Conservation (phyloP, 1,140 invertebrate species). For the Tribolium madens region DNA sequence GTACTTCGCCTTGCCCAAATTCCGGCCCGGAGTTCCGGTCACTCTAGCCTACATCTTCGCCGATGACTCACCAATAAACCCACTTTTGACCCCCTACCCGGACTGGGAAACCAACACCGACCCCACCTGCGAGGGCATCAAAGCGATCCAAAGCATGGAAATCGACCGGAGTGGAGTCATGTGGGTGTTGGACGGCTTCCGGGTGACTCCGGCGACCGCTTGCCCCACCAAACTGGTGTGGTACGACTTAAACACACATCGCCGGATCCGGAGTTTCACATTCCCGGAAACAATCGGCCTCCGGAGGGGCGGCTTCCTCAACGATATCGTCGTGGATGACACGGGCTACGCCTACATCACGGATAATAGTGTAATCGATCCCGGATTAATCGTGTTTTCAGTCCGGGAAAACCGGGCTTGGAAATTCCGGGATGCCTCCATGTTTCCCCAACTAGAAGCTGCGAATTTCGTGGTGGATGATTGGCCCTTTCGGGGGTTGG, state of each 20-base stretch:
- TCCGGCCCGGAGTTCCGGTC: constrained; percentile 63
- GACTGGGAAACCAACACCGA: constrained; percentile 75
- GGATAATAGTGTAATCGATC: constrained; percentile 74
- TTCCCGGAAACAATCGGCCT: constrained; percentile 70
- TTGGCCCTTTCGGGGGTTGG: constrained; percentile 67
- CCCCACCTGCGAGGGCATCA: constrained; percentile 74
- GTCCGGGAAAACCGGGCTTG: constrained; percentile 72
- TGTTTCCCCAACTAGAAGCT: constrained; percentile 71
- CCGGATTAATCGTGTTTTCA: constrained; percentile 79
- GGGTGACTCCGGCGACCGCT: constrained; percentile 63
- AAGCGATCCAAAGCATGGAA: constrained; percentile 79
- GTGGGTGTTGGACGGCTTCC: constrained; percentile 79
- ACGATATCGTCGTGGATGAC: constrained; percentile 78
- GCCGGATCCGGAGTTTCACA: constrained; percentile 69
- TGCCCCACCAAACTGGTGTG: constrained; percentile 77
- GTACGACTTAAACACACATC: constrained; percentile 74
- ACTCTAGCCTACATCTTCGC: constrained; percentile 61
- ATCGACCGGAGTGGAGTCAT: constrained; percentile 76
- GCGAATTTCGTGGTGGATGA: constrained; percentile 71
- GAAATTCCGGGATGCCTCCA: constrained; percentile 77
- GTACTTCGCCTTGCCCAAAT: constrained; percentile 65
- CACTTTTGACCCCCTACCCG: constrained; percentile 74
- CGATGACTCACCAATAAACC: constrained; percentile 59
- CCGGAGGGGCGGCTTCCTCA: constrained; percentile 70
- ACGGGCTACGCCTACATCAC: constrained; percentile 78